A percentile compares a stretch with the other conserved stretches of the same genome.
These are phyloP conservation scores for Lamprologus sp. DNA, from an alignment of 2,113 vertebrate species.

Conservation along the genomic window DNA sequence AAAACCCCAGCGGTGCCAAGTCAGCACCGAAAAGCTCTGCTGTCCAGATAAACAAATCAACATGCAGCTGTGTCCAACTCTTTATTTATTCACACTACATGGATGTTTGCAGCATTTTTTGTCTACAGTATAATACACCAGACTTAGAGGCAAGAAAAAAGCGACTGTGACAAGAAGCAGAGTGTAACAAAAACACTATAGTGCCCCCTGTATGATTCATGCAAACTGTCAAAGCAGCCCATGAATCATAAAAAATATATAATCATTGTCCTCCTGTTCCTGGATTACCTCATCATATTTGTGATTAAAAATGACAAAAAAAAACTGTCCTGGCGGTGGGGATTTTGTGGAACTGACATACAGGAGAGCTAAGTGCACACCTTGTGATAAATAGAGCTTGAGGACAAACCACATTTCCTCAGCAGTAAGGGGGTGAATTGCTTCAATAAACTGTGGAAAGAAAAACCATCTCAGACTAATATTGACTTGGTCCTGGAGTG, in stretches of 20 bases:
- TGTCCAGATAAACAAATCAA: slow-evolving; percentile 40
- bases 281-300: background rate
- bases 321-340: background rate
- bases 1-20: slow-evolving; percentile 21
- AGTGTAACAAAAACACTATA: background rate
- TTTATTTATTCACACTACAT: slow-evolving; percentile 28
- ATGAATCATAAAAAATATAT: background rate
- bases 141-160: background rate
- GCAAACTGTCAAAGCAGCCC: background rate
- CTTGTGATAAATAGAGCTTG: slow-evolving; percentile 1
- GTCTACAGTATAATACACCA: background rate
- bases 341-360: background rate
- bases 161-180: background rate
- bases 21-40: slow-evolving; percentile 5
- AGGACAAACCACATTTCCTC: slow-evolving; percentile 19
- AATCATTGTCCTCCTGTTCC: background rate
- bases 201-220: background rate
- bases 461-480: slow-evolving; percentile 12
- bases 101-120: slow-evolving; percentile 1
- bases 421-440: slow-evolving; percentile 4
- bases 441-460: slow-evolving; percentile 31
- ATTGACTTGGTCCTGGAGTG: slow-evolving; percentile 41
- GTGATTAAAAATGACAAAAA: background rate
- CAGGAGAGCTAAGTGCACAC: background rate
- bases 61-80: slow-evolving; percentile 2